These are phyloP conservation scores for Oreotragus oreotragus DNA, from an alignment of 2,113 vertebrate species.

Conservation along the genomic window DNA sequence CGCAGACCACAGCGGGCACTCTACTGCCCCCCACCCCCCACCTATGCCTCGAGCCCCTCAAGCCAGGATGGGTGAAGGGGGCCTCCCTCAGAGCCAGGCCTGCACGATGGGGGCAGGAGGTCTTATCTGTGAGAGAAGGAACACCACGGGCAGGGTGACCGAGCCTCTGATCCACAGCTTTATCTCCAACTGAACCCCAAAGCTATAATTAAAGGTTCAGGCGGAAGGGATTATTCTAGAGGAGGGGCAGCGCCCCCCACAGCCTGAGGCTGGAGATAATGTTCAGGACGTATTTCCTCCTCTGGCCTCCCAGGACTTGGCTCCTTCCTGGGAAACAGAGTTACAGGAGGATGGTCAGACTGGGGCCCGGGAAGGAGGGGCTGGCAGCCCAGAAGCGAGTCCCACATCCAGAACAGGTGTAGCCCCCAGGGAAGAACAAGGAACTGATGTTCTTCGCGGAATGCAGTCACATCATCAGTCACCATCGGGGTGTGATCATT, in stretches of 20 bases:
- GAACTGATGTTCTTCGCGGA: rapidly evolving
- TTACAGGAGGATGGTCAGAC: too few relatives aligned
- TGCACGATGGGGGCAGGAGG: neutral
- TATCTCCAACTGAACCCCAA: neutral
- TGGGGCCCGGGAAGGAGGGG: neutral
- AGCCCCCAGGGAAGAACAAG: neutral
- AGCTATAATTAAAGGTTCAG: conserved; percentile 60
- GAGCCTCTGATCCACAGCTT: neutral
- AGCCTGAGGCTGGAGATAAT: neutral
- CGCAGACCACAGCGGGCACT: neutral
- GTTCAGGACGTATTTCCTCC: neutral
- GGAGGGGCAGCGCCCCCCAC: neutral
- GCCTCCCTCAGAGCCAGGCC: neutral
- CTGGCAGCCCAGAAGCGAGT: neutral
- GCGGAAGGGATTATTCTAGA: conserved; percentile 56
- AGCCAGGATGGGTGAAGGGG: neutral
- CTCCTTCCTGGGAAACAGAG: neutral
- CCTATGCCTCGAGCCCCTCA: neutral
- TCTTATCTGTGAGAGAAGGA: neutral
- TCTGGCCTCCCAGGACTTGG: neutral
- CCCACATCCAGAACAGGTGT: rapidly evolving
- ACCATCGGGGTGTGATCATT: rapidly evolving
- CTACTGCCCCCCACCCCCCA: too few relatives aligned
- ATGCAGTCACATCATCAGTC: rapidly evolving
- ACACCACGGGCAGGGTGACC: too few relatives aligned